A percentile compares a stretch with the other conserved stretches of the same genome.
phyloP scores from a whole-genome alignment of 2,113 vertebrate genomes.

The Pandion haliaetus region DNA sequence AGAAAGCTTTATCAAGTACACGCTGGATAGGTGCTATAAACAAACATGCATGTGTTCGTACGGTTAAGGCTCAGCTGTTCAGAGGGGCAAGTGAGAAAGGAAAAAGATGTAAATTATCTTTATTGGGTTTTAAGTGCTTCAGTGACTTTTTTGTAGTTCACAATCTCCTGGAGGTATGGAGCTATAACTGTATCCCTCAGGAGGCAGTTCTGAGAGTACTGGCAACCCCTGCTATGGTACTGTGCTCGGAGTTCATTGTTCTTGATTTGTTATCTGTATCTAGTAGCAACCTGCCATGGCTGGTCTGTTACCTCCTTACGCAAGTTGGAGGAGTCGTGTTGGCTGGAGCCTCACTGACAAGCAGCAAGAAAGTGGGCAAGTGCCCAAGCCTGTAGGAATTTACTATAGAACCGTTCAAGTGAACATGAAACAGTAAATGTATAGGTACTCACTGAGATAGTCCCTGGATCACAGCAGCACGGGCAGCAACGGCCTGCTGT shows the following conservation, averaged over 20 bases:
- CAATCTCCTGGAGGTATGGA: not conserved
- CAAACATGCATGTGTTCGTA: not conserved
- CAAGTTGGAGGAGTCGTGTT: not conserved
- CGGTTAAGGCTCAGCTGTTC: not conserved
- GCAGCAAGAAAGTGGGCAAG: not conserved
- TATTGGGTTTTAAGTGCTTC: not conserved
- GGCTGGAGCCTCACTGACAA: not conserved
- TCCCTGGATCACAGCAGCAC: not conserved
- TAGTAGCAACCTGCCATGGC: not conserved
- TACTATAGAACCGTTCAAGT: not conserved
- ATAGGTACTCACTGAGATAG: not conserved
- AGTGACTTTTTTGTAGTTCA: not conserved
- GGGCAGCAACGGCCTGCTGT: not conserved
- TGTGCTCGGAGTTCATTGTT: not conserved
- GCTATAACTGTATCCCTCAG: not conserved
- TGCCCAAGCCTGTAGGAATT: not conserved
- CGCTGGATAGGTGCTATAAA: not conserved
- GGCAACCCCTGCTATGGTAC: not conserved
- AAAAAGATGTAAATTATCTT: not conserved
- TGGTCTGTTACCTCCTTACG: accelerated
- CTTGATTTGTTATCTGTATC: not conserved
- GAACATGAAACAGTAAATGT: not conserved
- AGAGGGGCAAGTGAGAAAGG: not conserved
- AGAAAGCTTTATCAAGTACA: not conserved
- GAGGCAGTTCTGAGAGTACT: not conserved